Conservation (phyloP, 2,113 vertebrate genomes). For the Tricholaema leucomelas region DNA sequence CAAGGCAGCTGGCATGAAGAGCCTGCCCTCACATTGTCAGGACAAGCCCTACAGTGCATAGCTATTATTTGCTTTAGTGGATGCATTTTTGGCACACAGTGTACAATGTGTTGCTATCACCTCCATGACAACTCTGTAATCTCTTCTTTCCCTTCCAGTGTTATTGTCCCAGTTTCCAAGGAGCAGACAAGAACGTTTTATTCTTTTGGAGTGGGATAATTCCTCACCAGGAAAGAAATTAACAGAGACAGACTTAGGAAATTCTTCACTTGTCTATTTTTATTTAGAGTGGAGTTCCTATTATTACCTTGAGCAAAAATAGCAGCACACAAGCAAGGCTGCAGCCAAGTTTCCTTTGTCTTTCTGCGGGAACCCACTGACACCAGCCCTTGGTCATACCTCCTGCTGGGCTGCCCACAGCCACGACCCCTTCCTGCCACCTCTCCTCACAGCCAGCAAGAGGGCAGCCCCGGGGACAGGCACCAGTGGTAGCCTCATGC, state of each 20-base stretch:
- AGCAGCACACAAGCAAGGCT: slow-evolving; percentile 34
- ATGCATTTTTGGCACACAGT: neutral
- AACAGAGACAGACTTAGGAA: slow-evolving; percentile 18
- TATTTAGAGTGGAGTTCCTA: slow-evolving; percentile 62
- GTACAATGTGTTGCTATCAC: neutral
- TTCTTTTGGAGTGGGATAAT: slow-evolving; percentile 31
- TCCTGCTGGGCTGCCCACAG: no score
- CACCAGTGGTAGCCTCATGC: neutral
- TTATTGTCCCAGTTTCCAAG: slow-evolving; percentile 57
- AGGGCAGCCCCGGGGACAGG: fast-evolving
- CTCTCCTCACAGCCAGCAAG: neutral
- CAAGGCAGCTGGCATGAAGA: neutral
- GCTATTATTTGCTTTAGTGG: neutral
- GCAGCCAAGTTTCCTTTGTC: slow-evolving; percentile 18
- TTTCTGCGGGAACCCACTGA: neutral
- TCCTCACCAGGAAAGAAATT: slow-evolving; percentile 42
- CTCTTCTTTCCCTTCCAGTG: slow-evolving; percentile 21
- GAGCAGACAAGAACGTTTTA: slow-evolving; percentile 36
- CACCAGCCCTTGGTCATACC: neutral
- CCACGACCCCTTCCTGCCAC: fast-evolving
- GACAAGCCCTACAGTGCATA: fast-evolving
- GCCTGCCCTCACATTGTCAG: neutral
- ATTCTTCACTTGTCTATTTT: slow-evolving; percentile 64
- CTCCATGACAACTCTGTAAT: neutral
- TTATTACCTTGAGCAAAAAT: slow-evolving; percentile 65